Evolutionary conservation across 2,113 vertebrate genomes (phyloP), one percentile per base, ranked within the genome.

Genomic region (Eurypyga helias): DNA sequence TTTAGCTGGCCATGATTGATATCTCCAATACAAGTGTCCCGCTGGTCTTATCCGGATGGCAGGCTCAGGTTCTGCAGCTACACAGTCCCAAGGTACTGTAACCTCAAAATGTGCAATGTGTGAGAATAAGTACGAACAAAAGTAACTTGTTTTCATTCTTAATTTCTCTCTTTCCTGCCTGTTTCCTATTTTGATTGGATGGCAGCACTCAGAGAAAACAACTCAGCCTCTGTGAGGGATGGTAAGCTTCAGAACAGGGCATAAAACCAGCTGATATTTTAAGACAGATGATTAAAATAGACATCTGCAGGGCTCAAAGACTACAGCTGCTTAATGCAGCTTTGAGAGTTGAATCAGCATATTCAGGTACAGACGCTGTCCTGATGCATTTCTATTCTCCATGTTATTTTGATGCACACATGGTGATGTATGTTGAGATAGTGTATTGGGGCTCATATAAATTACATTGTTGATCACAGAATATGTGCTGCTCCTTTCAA

Each of bases 251-350:
- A 69, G 83, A 94, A 90, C 55, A 93, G 51, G 91, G 84, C 69
- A 65, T 54, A 79, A 71, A 95, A 98, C 80, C 87, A 94, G 82
- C 85, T 96, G 97, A 94, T 86, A 64, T 95, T 95, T 97, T 95
- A 95, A 94, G 88, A 97, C 83, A 89, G 91, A 97, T 95, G 77
- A 97, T 97, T 96, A 94, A 97, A 96, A 95, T 92, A 93, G 73
- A 85, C 71, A 84, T 94, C 83, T 97, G 93, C 92, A 54, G 67
- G 81, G 62, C 81, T 90, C 58, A 29, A 93, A 84, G 89, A 93
- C 58, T 96, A 92, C 96, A 97, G 94, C 95, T 95, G 95, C 91
- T 84, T 91, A 93, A 95, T 69, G 83, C 91, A 96, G 91, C 83
- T 91, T 95, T 65, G 90, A 65, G 80, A 91, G 86, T 93, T 97